phyloP scores from a whole-genome alignment of 2,888 invertebrate genomes.

The Harmothoe impar region DNA sequence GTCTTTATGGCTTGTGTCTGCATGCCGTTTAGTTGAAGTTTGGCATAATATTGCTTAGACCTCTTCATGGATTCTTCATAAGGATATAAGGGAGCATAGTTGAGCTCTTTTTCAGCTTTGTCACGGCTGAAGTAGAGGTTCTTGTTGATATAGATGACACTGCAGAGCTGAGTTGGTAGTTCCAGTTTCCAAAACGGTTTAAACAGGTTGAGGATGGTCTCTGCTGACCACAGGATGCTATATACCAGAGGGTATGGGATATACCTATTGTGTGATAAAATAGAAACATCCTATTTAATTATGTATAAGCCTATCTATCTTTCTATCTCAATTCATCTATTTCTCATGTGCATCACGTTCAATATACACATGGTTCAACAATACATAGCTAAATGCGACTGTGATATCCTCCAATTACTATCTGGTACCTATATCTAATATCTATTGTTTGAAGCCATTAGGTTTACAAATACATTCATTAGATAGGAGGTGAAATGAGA shows the following conservation, averaged over 20 bases:
- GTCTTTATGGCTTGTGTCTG: no score
- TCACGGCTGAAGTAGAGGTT: constrained; percentile 86
- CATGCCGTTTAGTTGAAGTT: not conserved
- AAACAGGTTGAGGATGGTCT: constrained; percentile 71
- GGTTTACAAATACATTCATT: no score
- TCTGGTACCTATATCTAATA: no score
- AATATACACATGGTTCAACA: no score
- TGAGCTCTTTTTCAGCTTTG: constrained; percentile 85
- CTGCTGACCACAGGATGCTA: constrained; percentile 61
- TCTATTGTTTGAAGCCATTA: no score
- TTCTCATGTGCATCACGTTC: no score
- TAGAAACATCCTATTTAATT: no score
- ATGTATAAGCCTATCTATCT: no score
- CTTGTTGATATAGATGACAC: constrained; percentile 84
- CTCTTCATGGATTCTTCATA: constrained; percentile 65
- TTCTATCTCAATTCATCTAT: no score
- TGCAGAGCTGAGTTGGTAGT: constrained; percentile 75
- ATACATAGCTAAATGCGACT: no score
- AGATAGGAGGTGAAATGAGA: no score
- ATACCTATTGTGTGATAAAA: constrained; percentile 33
- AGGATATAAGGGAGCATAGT: constrained; percentile 84
- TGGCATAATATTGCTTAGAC: constrained; percentile 65
- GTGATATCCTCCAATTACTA: no score
- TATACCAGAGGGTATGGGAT: constrained; percentile 81
- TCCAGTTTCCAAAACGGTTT: constrained; percentile 77